Conservation (phyloP, 2,113 vertebrate species). For the Jaculus jaculus region DNA sequence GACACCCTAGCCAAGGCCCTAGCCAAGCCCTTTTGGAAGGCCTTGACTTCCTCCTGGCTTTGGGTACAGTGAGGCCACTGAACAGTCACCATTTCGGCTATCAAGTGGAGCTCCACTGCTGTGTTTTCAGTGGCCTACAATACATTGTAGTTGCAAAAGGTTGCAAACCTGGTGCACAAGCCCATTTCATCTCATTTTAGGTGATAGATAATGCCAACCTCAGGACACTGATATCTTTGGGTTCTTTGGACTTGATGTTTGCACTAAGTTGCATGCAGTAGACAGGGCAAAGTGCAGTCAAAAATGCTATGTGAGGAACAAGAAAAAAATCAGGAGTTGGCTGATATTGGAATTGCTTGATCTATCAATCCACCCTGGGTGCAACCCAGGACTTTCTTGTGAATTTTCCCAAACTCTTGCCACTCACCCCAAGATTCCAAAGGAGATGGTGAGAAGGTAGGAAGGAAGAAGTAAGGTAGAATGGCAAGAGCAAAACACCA, state of each 20-base stretch:
- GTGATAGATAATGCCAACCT: conserved; percentile 17
- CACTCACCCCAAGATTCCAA: conserved; percentile 2
- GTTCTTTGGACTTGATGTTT: neutral
- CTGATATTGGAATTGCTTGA: conserved; percentile 43
- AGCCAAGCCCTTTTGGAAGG: conserved; percentile 50
- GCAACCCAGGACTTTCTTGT: conserved; percentile 33
- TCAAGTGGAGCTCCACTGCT: neutral
- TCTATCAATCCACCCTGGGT: conserved; percentile 33
- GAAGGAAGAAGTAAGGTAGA: neutral
- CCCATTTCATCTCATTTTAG: neutral
- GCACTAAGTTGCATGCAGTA: neutral
- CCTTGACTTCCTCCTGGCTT: conserved; percentile 44
- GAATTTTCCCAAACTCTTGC: conserved; percentile 48
- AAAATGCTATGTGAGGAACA: neutral
- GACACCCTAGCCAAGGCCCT: conserved; percentile 50
- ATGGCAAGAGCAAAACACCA: neutral
- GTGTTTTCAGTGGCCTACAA: neutral
- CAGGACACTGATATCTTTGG: conserved; percentile 28
- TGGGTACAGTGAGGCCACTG: neutral
- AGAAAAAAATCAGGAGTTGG: neutral
- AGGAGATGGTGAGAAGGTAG: conserved; percentile 24
- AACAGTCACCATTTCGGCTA: neutral
- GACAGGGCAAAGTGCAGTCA: conserved; percentile 45
- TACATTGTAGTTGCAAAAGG: neutral
- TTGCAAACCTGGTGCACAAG: neutral